Percentiles rank a stretch among this genome's conserved stretches.
These are phyloP conservation scores for Coboldia fuscipes DNA, from an alignment of 1,140 invertebrate species.

Conservation along the genomic window DNA sequence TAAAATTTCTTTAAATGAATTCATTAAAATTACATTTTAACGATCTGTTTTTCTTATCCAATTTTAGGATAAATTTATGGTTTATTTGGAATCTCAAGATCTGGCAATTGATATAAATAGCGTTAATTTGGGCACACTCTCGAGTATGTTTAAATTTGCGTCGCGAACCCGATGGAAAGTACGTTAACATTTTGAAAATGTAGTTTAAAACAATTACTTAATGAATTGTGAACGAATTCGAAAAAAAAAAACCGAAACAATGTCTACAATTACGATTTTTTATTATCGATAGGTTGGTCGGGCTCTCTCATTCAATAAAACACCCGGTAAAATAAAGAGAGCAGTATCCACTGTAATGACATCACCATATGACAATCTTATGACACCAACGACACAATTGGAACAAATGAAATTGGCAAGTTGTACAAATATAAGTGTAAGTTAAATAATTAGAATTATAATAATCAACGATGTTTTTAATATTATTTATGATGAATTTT, in stretches of 20 bases:
- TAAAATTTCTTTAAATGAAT: slow-evolving; percentile 1
- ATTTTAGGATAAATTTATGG: slow-evolving; percentile 54
- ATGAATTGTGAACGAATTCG: no score
- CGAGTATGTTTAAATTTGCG: slow-evolving; percentile 70
- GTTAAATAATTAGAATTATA: slow-evolving; percentile 15
- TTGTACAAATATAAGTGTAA: slow-evolving; percentile 66
- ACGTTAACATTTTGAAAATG: no score
- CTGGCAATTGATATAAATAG: slow-evolving; percentile 69
- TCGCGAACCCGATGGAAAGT: slow-evolving; percentile 64
- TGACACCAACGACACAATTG: slow-evolving; percentile 48
- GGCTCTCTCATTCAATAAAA: slow-evolving; percentile 87
- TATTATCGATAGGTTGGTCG: slow-evolving; percentile 38
- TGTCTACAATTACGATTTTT: slow-evolving; percentile 1
- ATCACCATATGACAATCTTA: slow-evolving; percentile 57
- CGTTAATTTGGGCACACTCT: slow-evolving; percentile 57
- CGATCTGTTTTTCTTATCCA: slow-evolving; percentile 5
- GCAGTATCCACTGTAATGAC: slow-evolving; percentile 86
- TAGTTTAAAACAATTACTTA: no score
- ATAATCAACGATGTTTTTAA: slow-evolving; percentile 2
- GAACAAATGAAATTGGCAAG: slow-evolving; percentile 63
- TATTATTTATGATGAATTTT: slow-evolving; percentile 7
- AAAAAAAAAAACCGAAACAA: no score
- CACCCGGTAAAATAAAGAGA: slow-evolving; percentile 76
- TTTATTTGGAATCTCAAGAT: slow-evolving; percentile 41
- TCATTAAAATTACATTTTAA: not conserved